These are phyloP conservation scores for Alectoris magna DNA, from an alignment of 2,797 vertebrate genomes.

Conservation along the genomic window DNA sequence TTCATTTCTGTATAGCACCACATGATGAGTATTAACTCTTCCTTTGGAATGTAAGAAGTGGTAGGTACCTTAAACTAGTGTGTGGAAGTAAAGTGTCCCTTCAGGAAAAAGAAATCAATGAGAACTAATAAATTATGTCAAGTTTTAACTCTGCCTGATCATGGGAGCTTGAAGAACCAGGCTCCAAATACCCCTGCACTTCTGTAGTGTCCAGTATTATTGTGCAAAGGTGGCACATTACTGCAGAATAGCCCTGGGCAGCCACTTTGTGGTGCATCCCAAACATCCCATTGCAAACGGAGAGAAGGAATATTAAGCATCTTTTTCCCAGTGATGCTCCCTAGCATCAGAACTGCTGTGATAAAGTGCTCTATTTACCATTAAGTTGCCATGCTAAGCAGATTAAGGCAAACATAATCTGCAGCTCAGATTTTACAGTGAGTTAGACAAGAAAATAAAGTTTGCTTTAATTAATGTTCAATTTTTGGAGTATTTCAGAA, in stretches of 20 bases:
- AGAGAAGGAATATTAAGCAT: background rate
- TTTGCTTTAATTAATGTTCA: background rate
- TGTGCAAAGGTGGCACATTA: background rate
- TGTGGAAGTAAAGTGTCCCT: background rate
- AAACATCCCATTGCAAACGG: background rate
- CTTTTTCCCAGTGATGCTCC: background rate
- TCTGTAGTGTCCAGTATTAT: accelerated
- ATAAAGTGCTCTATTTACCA: background rate
- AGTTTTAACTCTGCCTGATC: background rate
- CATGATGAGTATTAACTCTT: background rate
- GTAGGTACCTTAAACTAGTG: background rate
- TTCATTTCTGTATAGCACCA: background rate
- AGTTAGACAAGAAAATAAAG: background rate
- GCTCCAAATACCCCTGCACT: background rate
- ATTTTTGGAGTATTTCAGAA: background rate
- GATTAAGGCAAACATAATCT: background rate
- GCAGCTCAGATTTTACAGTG: background rate
- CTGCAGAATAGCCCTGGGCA: background rate
- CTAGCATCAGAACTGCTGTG: background rate
- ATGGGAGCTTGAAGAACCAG: background rate
- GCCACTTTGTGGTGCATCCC: background rate
- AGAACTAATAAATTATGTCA: background rate
- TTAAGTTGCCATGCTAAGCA: background rate
- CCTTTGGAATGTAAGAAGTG: background rate
- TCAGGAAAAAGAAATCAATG: background rate